Evolutionary conservation across 2,888 invertebrate species (phyloP), one percentile per base, ranked within the genome.

Genomic region (Orchesellides sinensis): DNA sequence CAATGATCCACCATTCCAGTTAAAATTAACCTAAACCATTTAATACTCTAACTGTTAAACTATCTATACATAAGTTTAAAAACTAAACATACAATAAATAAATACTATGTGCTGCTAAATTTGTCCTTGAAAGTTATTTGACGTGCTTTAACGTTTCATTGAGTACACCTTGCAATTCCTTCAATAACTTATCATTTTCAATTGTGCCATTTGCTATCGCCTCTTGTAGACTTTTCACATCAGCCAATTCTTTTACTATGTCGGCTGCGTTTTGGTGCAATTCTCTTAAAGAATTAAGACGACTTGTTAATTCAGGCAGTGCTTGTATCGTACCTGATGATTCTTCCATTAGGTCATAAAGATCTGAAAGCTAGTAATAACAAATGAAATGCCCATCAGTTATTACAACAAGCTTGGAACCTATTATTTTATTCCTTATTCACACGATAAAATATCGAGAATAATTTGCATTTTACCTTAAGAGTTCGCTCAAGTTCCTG

Each of bases 281-380:
- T 2, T 94, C 93, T 90, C 96, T 96, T 2, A 98, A 91, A 0
- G 97, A 95, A 88, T 95, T 93, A 92, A 98, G 93, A 75, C 98
- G 93, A 88, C 96, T 95, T 40, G 98, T 92, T 25, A 95, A 93
- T 88, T 94, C 93, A 0, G 96, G 96, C 82, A 96, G 89, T 80
- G 96, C 92, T 89, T 96, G 94, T 66, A 94, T 93, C 83, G 96
- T 92, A 10, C 94, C 93, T 89, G 98, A 97, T 80, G 95, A 95
- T 90, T 96, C 95, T 90, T 96, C 96, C 87, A 96, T 93, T 86
- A 97, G 91, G 87, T 96, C 96, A 90, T 97, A 96, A 83, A 98
- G 91, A 89, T 98, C 96, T 69, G 93, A 92, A 84, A 96, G 93
- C 95, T 96, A 90, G 54, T 90, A 90, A 87, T 86, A 2, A 23